phyloP scores from a whole-genome alignment of 2,888 invertebrate species.

The Ormia ochracea region DNA sequence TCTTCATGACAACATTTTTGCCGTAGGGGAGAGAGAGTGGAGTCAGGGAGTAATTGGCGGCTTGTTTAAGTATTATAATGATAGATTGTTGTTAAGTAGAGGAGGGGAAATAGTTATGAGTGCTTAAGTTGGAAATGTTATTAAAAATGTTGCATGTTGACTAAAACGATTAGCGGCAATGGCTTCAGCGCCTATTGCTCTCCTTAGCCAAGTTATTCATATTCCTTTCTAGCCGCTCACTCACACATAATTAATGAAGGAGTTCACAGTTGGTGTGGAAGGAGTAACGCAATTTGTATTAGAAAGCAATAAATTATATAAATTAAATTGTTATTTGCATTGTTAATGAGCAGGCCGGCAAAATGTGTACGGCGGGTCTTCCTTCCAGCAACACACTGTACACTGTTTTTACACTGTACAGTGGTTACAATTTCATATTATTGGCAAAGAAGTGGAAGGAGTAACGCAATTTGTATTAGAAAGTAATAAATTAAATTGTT shows the following conservation, averaged over 20 bases:
- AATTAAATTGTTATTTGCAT: too few species aligned
- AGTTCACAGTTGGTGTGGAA: background rate
- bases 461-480: too few species aligned
- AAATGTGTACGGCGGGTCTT: too few species aligned
- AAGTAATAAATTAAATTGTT: too few species aligned
- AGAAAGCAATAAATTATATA: too few species aligned
- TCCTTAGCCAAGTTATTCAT: slow-evolving; percentile 34
- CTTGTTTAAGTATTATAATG: background rate
- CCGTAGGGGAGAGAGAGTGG: too few species aligned
- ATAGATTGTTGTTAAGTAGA: background rate
- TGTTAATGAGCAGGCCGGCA: too few species aligned
- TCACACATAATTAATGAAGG: slow-evolving; percentile 48
- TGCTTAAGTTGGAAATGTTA: background rate
- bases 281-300: too few species aligned
- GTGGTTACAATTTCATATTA: too few species aligned
- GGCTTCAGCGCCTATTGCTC: slow-evolving; percentile 27
- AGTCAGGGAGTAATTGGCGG: background rate
- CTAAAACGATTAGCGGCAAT: slow-evolving; percentile 48
- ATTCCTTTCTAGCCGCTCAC: slow-evolving; percentile 39
- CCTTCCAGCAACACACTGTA: too few species aligned
- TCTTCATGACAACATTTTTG: slow-evolving; percentile 15
- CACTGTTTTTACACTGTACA: too few species aligned
- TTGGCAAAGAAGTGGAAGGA: too few species aligned
- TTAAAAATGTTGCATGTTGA: slow-evolving; percentile 33
- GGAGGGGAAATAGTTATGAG: background rate